phyloP scores from a whole-genome alignment of 1,140 invertebrate species.

The Drosophila baimaii region DNA sequence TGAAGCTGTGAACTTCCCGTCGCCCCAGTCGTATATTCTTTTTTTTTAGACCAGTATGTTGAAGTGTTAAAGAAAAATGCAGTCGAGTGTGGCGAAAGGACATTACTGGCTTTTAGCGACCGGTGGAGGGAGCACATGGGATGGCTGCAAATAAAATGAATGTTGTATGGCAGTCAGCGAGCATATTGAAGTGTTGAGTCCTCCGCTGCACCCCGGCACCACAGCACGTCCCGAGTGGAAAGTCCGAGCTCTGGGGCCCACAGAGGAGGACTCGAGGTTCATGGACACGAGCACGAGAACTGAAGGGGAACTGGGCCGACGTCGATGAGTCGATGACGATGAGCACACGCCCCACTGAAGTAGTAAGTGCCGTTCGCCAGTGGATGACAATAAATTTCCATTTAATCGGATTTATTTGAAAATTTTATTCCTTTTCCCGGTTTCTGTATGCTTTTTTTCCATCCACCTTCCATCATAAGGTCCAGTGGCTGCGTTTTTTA shows the following conservation, averaged over 20 bases:
- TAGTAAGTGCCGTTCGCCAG: conserved; percentile 81
- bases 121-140: conserved; percentile 51
- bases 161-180: conserved; percentile 74
- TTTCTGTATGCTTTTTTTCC: conserved; percentile 21
- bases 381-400: conserved; percentile 83
- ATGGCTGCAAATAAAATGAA: conserved; percentile 77
- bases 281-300: conserved; percentile 32
- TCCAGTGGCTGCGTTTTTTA: conserved; percentile 60
- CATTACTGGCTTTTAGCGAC: conserved; percentile 82
- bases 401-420: conserved; percentile 83
- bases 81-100: conserved; percentile 81
- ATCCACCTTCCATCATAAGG: conserved; percentile 8
- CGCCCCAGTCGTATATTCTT: conserved; percentile 40
- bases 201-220: conserved; percentile 46
- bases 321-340: conserved; percentile 71
- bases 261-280: conserved; percentile 30
- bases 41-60: conserved; percentile 66
- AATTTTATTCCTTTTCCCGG: conserved; percentile 71
- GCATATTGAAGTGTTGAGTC: conserved; percentile 79
- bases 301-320: conserved; percentile 35
- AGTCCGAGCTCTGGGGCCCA: neutral
- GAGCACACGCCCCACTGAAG: conserved; percentile 77
- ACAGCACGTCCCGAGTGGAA: conserved; percentile 1
- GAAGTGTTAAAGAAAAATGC: conserved; percentile 83
- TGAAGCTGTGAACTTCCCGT: conserved; percentile 60